These are phyloP conservation scores for Acanthosepion lycidas DNA, from an alignment of 2,888 invertebrate species.

Conservation along the genomic window DNA sequence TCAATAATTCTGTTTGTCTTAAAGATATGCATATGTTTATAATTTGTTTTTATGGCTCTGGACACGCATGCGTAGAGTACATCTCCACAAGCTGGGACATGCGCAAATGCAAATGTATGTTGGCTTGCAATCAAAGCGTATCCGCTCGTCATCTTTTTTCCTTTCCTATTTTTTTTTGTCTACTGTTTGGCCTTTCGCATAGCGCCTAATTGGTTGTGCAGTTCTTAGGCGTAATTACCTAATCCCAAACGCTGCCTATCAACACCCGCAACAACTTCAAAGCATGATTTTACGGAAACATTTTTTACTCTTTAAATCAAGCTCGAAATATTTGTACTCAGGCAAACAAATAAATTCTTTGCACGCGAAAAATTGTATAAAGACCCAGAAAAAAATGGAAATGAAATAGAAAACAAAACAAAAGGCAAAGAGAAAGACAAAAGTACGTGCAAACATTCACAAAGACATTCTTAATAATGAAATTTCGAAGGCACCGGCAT, in stretches of 20 bases:
- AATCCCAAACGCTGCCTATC: neutral
- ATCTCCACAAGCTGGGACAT: neutral
- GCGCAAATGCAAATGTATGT: neutral
- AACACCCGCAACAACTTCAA: neutral
- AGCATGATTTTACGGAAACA: neutral
- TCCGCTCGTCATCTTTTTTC: neutral
- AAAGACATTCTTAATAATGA: neutral
- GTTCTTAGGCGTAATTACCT: neutral
- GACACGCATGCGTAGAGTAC: neutral
- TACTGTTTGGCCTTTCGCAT: neutral
- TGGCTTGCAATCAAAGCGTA: neutral
- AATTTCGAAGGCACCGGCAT: neutral
- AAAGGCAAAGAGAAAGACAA: neutral
- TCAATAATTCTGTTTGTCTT: neutral
- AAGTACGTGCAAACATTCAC: neutral
- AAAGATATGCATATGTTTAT: neutral
- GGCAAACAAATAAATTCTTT: neutral
- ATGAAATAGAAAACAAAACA: neutral
- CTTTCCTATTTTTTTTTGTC: neutral
- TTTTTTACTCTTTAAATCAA: neutral
- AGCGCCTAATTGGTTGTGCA: neutral
- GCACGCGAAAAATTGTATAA: neutral
- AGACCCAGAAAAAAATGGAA: neutral
- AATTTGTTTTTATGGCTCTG: neutral
- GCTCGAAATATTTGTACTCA: neutral